Base-by-base conservation (phyloP, 2,888 invertebrate genomes). In the Caprella mutica region DNA sequence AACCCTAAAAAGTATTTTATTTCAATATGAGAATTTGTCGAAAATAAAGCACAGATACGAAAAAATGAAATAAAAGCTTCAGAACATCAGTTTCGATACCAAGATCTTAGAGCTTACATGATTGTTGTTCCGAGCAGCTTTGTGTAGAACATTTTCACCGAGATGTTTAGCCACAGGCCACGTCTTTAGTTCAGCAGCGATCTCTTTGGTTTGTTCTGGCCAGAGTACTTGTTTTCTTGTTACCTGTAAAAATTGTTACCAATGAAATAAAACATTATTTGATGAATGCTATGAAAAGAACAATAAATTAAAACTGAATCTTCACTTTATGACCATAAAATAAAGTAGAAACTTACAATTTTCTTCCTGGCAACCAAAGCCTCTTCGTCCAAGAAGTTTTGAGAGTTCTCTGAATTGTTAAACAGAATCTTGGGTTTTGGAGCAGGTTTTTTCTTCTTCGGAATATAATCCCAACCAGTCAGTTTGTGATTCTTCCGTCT, bases 91-190 rank as follows among this genome's bases (percentile, higher is more conserved):
- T n/a, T n/a, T n/a, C n/a, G n/a, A n/a, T n/a, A n/a, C n/a, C n/a
- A n/a, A n/a, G n/a, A n/a, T n/a, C n/a, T n/a, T n/a, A n/a, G n/a
- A n/a, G 76, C 80, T 78, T 74, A 88, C 88, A 71, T 86, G 84
- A 69, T 88, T 86, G 53, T 91, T 91, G 55, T 88, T 80, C 68
- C 92, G 79, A 2, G 93, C 90, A 44, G 93, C 91, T 68, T 92
- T 80, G 71, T 94, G 94, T 52, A 94, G 78, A 68, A 88, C 81
- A 1, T 92, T 93, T 74, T 94, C 93, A 6, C 94, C 94, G 33
- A 91, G 83, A 52, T 92, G 89, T 72, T 93, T 93, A 73, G 92
- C 93, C 54, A 93, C 81, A 62, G 91, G 89, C 87, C 91, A 89
- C 66, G 51, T 55, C 35, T 60, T 58, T 23, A 65, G 58, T 42